Evolutionary conservation across 2,113 vertebrate genomes (phyloP).

Genomic region (Petroica traversi): DNA sequence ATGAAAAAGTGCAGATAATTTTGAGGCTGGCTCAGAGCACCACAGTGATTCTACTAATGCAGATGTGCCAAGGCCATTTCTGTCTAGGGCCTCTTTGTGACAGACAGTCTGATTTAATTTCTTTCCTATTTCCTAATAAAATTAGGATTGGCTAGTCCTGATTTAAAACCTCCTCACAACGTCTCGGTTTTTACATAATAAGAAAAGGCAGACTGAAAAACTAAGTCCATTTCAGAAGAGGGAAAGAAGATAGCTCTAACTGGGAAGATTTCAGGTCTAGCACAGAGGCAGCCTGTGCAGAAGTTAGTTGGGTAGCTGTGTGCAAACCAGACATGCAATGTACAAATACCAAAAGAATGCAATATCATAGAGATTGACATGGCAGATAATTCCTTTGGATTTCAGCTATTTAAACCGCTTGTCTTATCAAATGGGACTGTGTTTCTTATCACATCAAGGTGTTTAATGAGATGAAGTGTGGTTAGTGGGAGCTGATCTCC

Average conservation of each 20-base stretch:
- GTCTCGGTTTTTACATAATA: background rate
- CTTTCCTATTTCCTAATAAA: background rate
- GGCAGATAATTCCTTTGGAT: background rate
- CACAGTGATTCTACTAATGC: background rate
- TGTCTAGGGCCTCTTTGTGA: background rate
- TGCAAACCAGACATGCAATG: background rate
- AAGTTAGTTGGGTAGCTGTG: background rate
- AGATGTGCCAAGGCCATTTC: background rate
- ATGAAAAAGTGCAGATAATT: background rate
- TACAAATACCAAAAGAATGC: background rate
- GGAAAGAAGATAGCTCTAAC: background rate
- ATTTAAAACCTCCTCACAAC: background rate
- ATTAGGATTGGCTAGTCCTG: background rate
- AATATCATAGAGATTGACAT: background rate
- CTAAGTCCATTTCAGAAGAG: background rate
- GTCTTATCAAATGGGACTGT: background rate
- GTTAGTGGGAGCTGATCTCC: background rate
- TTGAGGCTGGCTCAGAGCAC: background rate
- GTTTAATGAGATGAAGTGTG: background rate
- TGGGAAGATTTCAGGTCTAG: background rate
- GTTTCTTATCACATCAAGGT: background rate
- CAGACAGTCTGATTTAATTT: background rate
- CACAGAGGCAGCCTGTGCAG: background rate
- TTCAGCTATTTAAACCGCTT: background rate
- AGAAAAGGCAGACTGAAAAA: background rate